phyloP scores from a whole-genome alignment of 2,113 vertebrate species.

The Macaca mulatta region DNA sequence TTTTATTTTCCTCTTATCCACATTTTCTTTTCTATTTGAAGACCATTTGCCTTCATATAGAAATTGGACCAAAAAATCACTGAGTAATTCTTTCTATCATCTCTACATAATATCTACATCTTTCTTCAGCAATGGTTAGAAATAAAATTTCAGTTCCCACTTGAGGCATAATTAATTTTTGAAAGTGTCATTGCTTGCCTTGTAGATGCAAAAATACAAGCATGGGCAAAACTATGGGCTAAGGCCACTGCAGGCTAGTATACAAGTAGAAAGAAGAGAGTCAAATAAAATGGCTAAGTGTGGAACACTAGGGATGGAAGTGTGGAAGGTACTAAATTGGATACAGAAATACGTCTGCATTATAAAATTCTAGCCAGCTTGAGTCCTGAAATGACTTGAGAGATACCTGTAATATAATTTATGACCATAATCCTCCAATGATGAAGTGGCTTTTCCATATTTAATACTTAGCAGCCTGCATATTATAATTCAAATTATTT shows the following conservation, averaged over 20 bases:
- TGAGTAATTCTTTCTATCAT: not conserved
- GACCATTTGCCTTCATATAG: not conserved
- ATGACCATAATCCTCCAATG: not conserved
- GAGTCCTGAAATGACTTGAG: not conserved
- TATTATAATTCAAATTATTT: not conserved
- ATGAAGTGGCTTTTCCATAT: not conserved
- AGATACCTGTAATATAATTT: not conserved
- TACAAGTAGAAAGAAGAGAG: not conserved
- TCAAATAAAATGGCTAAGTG: not conserved
- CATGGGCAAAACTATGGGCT: not conserved
- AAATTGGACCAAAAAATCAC: not conserved
- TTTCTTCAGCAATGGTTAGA: not conserved
- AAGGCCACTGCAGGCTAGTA: not conserved
- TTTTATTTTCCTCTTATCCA: not conserved
- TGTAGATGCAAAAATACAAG: not conserved
- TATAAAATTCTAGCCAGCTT: not conserved
- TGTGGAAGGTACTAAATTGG: not conserved
- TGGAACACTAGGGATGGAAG: not conserved
- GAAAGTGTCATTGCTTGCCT: not conserved
- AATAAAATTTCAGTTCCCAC: not conserved
- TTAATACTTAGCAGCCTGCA: not conserved
- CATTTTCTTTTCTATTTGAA: not conserved
- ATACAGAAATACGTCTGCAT: not conserved
- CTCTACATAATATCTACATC: not conserved
- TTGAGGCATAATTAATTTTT: constrained; percentile 1